Base-by-base conservation (phyloP, 2,113 vertebrate genomes). In the Sylvia atricapilla region DNA sequence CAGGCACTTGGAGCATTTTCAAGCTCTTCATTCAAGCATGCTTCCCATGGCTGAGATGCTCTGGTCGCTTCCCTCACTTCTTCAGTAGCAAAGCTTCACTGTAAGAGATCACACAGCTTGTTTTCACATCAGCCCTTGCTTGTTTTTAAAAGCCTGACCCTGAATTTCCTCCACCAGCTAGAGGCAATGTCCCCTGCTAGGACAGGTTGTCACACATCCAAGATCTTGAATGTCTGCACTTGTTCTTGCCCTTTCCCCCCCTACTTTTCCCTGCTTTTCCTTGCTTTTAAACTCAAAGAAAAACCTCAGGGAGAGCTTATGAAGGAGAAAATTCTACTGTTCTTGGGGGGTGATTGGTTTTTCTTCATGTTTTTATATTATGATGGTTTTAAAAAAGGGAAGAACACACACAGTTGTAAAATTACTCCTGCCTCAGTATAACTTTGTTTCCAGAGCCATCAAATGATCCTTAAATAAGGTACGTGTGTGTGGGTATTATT, bases 121-220 rank as follows among this genome's bases (percentile, higher is more conserved):
- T 84, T 92, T 95, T 89, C 74, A 87, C 49, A 85, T 47, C 91
- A 85, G 62, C 74, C 21, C 11, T 12, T 12, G 66, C 35, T 89
- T 95, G 75, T 94, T 97, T 95, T 91, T 55, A 76, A 94, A 94
- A 91, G 70, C 78, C 37, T 93, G 69, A 93, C 95, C 82, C 87
- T 77, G 67, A 44, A 18, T 85, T 79, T 87, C 22, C 37, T 81
- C 84, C 8, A 5, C 63, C 70, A 95, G 70, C 77, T 35, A 78
- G 58, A 87, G 41, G 62, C 74, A 89, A 87, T 20, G 63, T 84
- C 78, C 87, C 91, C 89, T 74, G 70, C 89, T 90, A 79, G 55
- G 75, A 55, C 66, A 85, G 58, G 59, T 90, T 92, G 78, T 91
- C 87, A 91, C 75, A 62, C 17, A 0, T 87, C 87, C 78, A 89